A percentile compares a stretch with the other conserved stretches of the same genome.
Evolutionary conservation across 2,797 vertebrate genomes (phyloP).

Genomic region (Scyliorhinus canicula): DNA sequence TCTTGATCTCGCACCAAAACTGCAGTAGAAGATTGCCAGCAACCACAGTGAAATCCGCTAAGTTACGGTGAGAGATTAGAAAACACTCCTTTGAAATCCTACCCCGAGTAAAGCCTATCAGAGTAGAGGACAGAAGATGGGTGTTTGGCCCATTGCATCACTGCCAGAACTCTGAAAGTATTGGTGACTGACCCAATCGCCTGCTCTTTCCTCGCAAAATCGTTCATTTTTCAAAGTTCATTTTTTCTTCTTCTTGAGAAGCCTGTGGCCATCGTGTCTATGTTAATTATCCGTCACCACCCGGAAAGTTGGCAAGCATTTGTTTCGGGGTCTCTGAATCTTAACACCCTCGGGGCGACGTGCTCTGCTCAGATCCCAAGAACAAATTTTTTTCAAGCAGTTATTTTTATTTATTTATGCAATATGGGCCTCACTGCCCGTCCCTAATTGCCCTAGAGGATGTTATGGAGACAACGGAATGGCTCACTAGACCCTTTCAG

Average conservation of each 20-base stretch:
- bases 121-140: not conserved
- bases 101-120: not conserved
- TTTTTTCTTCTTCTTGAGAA: not conserved
- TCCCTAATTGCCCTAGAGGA: not conserved
- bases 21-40: not conserved
- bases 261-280: not conserved
- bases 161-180: not conserved
- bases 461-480: not conserved
- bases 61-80: not conserved
- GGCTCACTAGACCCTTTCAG: not conserved
- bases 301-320: not conserved
- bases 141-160: too few species aligned
- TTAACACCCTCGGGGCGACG: too few species aligned
- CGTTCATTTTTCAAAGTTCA: not conserved
- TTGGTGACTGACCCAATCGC: not conserved
- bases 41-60: not conserved
- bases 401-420: not conserved
- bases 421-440: not conserved
- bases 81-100: not conserved
- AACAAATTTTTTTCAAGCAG: not conserved
- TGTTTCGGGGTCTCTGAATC: not conserved
- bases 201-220: not conserved
- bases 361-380: not conserved
- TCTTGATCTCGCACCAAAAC: not conserved
- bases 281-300: not conserved